Base-by-base conservation (phyloP, 1,140 invertebrate genomes). In the Drosophila pruinosa region DNA sequence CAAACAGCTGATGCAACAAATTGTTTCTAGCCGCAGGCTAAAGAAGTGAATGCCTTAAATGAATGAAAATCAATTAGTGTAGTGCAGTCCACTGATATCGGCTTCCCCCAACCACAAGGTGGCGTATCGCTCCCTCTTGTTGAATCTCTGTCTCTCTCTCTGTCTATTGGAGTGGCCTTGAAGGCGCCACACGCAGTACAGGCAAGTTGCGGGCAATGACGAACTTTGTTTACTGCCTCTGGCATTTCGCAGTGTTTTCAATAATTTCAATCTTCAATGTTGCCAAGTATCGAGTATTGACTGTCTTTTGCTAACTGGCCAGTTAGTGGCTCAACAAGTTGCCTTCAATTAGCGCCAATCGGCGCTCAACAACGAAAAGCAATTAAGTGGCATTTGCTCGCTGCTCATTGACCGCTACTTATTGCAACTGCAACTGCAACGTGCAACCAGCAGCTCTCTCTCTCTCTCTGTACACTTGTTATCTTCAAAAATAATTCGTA, bases 291-390 rank as follows among this genome's bases (percentile, higher is more conserved):
- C 14, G 15, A 41, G 45, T 17, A n/a, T 53, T 22, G 15, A 38
- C 14, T 53, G 43, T 57, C 38, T 57, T 57, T 19, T 34, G 28
- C 28, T 21, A 34, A 45, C 41, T 62, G 59, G 31, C 59, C 71
- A 70, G 70, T 45, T 69, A 47, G 53, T 57, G 36, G 58, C 43
- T 69, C 75, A 69, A 70, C 82, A 78, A 75, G 82, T 88, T 86
- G 78, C 56, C 83, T 78, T 88, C 82, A 86, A 86, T 86, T 86
- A 86, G 82, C 83, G 82, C 75, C 78, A 86, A 86, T 86, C 82
- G 74, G 36, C 39, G 82, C 43, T 47, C 56, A 86, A 86, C 82
- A 86, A 75, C 82, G 83, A 86, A 86, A 86, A 78, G 65, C 82
- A 86, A 86, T 86, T 86, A 86, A 86, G 83, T 78, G 75, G 74